phyloP scores from a whole-genome alignment of 2,113 vertebrate genomes.

The Prionailurus viverrinus region DNA sequence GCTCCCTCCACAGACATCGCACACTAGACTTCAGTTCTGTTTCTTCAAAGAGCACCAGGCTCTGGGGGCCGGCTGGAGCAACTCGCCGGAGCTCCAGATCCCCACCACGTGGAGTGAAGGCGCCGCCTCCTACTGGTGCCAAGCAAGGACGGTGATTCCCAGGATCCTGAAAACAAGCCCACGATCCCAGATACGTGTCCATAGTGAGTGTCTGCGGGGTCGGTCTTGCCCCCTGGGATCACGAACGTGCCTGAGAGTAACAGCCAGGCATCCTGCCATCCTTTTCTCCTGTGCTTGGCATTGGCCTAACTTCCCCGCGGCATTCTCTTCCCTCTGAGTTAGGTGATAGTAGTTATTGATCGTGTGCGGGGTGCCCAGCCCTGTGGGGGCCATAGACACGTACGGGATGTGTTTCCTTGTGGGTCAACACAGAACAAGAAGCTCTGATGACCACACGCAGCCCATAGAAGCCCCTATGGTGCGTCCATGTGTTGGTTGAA shows the following conservation, averaged over 20 bases:
- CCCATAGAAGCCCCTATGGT: neutral
- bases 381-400: neutral
- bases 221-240: neutral
- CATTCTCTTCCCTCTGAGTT: neutral
- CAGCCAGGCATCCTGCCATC: fast-evolving
- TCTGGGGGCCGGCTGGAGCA: neutral
- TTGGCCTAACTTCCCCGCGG: neutral
- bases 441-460: neutral
- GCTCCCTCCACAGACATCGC: neutral
- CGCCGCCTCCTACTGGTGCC: neutral
- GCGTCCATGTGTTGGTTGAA: neutral
- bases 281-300: neutral
- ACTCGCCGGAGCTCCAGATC: neutral
- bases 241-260: neutral
- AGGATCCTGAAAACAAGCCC: neutral
- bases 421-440: neutral
- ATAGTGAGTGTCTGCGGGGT: neutral
- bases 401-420: neutral
- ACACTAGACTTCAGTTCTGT: neutral
- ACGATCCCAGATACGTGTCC: neutral
- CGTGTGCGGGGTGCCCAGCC: neutral
- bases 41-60: slow-evolving; percentile 1
- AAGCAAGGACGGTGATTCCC: neutral
- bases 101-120: neutral
- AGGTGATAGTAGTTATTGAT: neutral